Conservation (phyloP, 2,113 vertebrate species). For the Lophochroa leadbeateri region DNA sequence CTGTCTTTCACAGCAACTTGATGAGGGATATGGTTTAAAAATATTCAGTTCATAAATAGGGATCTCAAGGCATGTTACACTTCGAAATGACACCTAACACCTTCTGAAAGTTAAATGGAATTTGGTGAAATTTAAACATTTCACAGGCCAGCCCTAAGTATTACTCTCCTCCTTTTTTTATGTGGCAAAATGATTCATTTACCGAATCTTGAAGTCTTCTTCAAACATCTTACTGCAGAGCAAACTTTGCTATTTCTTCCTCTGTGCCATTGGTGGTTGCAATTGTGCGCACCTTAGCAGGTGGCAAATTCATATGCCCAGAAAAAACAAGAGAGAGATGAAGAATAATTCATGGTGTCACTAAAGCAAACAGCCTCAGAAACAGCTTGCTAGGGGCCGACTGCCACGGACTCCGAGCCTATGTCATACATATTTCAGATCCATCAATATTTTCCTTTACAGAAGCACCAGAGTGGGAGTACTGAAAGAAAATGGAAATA, state of each 20-base stretch:
- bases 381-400: slow-evolving; percentile 25
- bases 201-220: neutral
- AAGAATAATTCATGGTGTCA: neutral
- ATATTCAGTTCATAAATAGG: neutral
- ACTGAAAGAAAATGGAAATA: slow-evolving; percentile 52
- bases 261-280: neutral
- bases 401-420: slow-evolving; percentile 37
- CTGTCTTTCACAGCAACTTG: neutral
- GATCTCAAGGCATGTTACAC: neutral
- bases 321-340: neutral
- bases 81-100: neutral
- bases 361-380: neutral
- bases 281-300: neutral
- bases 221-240: neutral
- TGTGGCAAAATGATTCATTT: neutral
- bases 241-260: neutral
- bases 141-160: neutral
- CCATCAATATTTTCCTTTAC: slow-evolving; percentile 61
- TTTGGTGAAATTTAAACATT: neutral
- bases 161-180: neutral
- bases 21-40: neutral
- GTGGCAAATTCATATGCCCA: neutral
- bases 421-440: slow-evolving; percentile 32
- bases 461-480: slow-evolving; percentile 49
- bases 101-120: neutral